A percentile compares a stretch with the other conserved stretches of the same genome.
These are phyloP conservation scores for Eupelmus urozonus DNA, from an alignment of 2,888 invertebrate genomes.

Conservation along the genomic window DNA sequence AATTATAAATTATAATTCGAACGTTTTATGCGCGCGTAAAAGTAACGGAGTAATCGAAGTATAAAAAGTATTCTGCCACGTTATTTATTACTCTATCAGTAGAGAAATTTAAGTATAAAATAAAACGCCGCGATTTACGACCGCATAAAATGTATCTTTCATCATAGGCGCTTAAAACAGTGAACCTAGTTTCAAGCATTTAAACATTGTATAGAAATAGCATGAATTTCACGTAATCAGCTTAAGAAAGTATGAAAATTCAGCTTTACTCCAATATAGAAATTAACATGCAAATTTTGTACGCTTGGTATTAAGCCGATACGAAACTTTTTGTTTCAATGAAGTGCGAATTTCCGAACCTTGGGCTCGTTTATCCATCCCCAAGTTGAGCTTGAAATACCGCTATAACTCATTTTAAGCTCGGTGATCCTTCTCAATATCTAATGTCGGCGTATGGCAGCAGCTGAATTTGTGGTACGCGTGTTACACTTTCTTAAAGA, in stretches of 20 bases:
- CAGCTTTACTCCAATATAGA: not conserved
- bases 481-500: not conserved
- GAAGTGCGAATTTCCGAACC: not conserved
- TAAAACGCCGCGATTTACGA: too few relatives aligned
- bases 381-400: slow-evolving; percentile 25
- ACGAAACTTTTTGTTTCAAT: not conserved
- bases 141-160: too few relatives aligned
- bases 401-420: slow-evolving; percentile 36
- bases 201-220: not conserved
- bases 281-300: too few relatives aligned
- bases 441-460: slow-evolving; percentile 7
- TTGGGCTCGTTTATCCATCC: not conserved
- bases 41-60: too few relatives aligned
- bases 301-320: not conserved
- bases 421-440: slow-evolving; percentile 22
- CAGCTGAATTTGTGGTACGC: not conserved
- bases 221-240: not conserved
- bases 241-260: not conserved
- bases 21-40: too few relatives aligned
- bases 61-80: too few relatives aligned
- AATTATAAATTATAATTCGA: too few relatives aligned
- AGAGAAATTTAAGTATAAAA: too few relatives aligned
- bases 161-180: too few relatives aligned
- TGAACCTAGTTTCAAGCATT: too few relatives aligned
- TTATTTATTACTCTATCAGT: too few relatives aligned